Evolutionary conservation across 2,888 invertebrate species (phyloP), one percentile per base, ranked within the genome.

Genomic region (Volucella zonaria): DNA sequence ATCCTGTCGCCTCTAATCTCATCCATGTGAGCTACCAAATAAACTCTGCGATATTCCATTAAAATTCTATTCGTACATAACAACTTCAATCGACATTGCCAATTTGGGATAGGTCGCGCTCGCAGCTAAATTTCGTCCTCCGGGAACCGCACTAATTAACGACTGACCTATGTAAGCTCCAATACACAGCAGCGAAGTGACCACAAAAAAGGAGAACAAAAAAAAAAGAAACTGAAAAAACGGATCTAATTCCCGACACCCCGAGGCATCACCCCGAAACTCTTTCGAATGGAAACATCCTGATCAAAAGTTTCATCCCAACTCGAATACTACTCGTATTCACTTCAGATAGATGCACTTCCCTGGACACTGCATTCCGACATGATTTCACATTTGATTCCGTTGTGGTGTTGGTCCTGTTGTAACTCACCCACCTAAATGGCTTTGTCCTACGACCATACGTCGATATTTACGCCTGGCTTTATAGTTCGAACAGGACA

Each of bases 231-330:
- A 47, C 18, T 82, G 18, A 38, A 40, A 56, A 59, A 71, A 66
- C 71, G 59, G 43, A 76, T 45, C 52, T 14, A 1, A 12, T 52
- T 47, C 11, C 43, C 10, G n/a, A 14, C n/a, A 6, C 49, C 23
- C 10, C 11, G 42, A 23, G n/a, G 54, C 12, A 14, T n/a, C 14
- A 31, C 4, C 31, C 31, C 31, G 31, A 14, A 56, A 64, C 23
- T 15, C 51, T 12, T 54, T 62, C 56, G 18, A 42, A 51, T 0
- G 23, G 61, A 52, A 64, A 71, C 61, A 54, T 64, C 76, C 81
- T 80, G 80, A 83, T 83, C 80, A 79, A 83, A 83, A 80, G 66
- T 31, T 80, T 76, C 61, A 56, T 66, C 70, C 62, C 47, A n/a
- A 56, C 14, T 43, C 43, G 12, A 15, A 10, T 14, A 58, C 58